Evolutionary conservation across 1,140 invertebrate species (phyloP), one percentile per base, ranked within the genome.

Genomic region (Saccostrea glomerata): DNA sequence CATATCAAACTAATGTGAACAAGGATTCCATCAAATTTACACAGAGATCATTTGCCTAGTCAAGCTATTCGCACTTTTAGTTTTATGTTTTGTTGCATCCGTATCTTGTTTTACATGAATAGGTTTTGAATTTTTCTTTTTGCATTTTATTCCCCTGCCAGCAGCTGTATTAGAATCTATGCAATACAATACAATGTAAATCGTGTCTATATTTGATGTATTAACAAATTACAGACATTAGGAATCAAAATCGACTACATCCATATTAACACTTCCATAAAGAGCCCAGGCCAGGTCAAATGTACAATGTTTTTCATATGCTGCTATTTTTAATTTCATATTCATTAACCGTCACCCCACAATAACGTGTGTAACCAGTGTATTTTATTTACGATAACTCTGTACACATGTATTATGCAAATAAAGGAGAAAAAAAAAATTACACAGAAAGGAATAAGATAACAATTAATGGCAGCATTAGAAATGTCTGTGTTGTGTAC

Each of bases 101-200:
- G n/a, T n/a, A n/a, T n/a, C 30, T 54, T 47, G 13, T 54, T 54
- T 55, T 12, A 23, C n/a, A n/a, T 54, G 15, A 54, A 55, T n/a
- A 55, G 47, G 20, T 47, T 54, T 9, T 47, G n/a, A 20, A 23
- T 54, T 83, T 54, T 83, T 20, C 13, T 83, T 83, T 83, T 0
- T 5, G 36, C 55, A 3, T 73, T 30, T 47, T 47, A 47, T 47
- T 47, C 47, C 23, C 70, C 70, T 77, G 70, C 25, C 70, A 77
- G 23, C 70, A 77, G 25, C 23, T 77, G 70, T 77, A 77, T 77
- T 77, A 77, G 70, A 77, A 77, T 77, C 70, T 77, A 77, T 77
- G 70, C 70, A 77, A 77, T 77, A 30, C 11, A 36, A 63, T 63
- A 63, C n/a, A n/a, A 17, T 63, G 0, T 63, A 63, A 63, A 63